These are phyloP conservation scores for Bubo blakistoni DNA, from an alignment of 2,113 vertebrate species.

Conservation along the genomic window DNA sequence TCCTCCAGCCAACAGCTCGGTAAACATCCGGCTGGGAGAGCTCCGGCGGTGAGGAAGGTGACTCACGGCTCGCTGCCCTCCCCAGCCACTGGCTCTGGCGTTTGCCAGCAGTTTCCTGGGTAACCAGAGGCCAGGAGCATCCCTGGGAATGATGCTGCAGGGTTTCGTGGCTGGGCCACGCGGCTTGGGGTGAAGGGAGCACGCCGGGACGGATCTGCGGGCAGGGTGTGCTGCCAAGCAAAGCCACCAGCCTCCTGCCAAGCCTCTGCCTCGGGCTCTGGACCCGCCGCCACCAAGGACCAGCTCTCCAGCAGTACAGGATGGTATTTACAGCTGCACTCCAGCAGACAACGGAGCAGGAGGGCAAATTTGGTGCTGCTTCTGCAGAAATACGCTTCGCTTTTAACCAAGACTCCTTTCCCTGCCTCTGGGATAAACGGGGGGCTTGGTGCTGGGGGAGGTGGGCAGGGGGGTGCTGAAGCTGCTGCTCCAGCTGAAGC, in stretches of 20 bases:
- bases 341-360: fast-evolving
- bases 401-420: neutral
- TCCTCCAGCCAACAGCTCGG: neutral
- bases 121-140: neutral
- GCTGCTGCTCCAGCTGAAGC: neutral
- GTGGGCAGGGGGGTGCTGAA: neutral
- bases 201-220: fast-evolving
- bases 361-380: neutral
- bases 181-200: neutral
- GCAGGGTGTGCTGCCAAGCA: neutral
- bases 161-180: neutral
- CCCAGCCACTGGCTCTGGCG: neutral
- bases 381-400: neutral
- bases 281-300: neutral
- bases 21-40: neutral
- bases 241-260: neutral
- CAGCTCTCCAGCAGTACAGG: neutral
- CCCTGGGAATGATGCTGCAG: neutral
- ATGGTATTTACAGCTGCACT: fast-evolving
- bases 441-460: neutral
- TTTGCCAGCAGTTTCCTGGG: neutral
- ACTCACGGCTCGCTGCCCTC: neutral
- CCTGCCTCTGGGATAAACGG: neutral
- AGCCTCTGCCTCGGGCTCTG: neutral
- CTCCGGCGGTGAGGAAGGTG: neutral